Conservation (phyloP, 2,888 invertebrate species). For the Tribolium freemani region DNA sequence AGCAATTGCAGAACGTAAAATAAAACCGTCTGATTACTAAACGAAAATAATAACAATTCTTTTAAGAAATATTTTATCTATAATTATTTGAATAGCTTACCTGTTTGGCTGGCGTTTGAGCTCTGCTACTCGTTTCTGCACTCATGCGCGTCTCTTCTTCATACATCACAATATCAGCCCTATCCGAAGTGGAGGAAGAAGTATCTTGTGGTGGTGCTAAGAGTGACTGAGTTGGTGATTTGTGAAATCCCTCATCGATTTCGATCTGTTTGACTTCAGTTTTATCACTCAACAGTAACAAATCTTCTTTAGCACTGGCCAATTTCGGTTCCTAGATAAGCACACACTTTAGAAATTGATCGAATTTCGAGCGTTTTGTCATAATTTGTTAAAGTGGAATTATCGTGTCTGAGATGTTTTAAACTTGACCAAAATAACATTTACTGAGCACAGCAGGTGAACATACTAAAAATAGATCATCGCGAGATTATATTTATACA, state of each 20-base stretch:
- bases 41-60: not conserved
- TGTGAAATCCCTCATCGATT: constrained; percentile 50
- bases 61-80: not conserved
- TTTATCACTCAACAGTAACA: constrained; percentile 49
- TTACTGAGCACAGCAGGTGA: constrained; percentile 53
- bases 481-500: constrained; percentile 33
- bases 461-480: constrained; percentile 47
- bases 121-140: constrained; percentile 71
- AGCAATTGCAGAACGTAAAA: no score
- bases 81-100: constrained; percentile 46
- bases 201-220: constrained; percentile 39
- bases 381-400: constrained; percentile 31
- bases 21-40: no score
- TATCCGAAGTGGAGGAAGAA: constrained; percentile 20
- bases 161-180: constrained; percentile 71
- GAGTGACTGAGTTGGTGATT: constrained; percentile 50
- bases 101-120: constrained; percentile 67
- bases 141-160: constrained; percentile 85
- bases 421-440: constrained; percentile 50
- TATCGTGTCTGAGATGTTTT: constrained; percentile 41
- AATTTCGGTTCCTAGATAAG: constrained; percentile 58
- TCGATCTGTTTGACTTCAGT: constrained; percentile 30
- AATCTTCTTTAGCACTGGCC: constrained; percentile 55
- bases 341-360: constrained; percentile 23
- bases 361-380: constrained; percentile 4